Conservation (phyloP, 2,113 vertebrate species). For the Xiphophorus couchianus region DNA sequence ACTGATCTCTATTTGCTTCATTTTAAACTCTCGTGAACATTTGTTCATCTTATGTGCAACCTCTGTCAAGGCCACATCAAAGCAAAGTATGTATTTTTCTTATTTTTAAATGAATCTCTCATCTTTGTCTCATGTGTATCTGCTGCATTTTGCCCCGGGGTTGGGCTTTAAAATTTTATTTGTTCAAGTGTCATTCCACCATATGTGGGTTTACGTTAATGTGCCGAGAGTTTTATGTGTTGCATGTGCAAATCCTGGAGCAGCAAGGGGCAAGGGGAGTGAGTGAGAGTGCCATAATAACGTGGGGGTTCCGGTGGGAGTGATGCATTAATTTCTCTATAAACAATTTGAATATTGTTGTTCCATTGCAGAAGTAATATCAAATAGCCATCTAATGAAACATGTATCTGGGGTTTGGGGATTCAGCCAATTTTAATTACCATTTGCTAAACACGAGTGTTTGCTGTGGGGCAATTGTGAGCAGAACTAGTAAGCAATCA, state of each 20-base stretch:
- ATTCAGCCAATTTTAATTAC: slow-evolving; percentile 78
- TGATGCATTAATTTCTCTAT: slow-evolving; percentile 53
- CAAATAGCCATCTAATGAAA: slow-evolving; percentile 75
- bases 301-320: neutral
- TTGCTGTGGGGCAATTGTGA: slow-evolving; percentile 19
- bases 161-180: neutral
- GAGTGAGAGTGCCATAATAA: neutral
- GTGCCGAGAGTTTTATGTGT: neutral
- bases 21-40: neutral
- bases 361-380: slow-evolving; percentile 71
- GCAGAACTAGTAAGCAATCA: slow-evolving; percentile 44
- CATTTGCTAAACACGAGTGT: slow-evolving; percentile 63
- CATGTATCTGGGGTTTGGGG: slow-evolving; percentile 78
- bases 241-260: neutral
- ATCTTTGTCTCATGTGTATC: neutral
- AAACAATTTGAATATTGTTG: slow-evolving; percentile 74
- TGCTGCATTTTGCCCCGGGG: neutral
- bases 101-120: neutral
- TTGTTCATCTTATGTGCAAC: neutral
- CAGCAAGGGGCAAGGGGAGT: neutral
- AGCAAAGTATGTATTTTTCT: neutral
- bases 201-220: neutral
- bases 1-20: neutral
- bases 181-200: neutral
- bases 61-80: neutral